These are phyloP conservation scores for Epinotia nisella DNA, from an alignment of 2,888 invertebrate species.

Conservation along the genomic window DNA sequence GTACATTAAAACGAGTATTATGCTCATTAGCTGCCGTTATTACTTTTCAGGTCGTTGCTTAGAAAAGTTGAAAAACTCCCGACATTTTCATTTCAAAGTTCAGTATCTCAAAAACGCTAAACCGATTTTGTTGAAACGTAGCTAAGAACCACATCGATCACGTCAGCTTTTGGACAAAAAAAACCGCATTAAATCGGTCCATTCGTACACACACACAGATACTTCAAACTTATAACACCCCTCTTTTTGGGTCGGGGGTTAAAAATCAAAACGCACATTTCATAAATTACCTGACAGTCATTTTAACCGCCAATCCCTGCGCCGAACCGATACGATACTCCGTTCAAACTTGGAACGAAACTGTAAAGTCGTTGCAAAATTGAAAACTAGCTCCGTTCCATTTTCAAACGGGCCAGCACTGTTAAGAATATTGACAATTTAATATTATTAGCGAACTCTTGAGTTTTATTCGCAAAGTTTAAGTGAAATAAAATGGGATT, in stretches of 20 bases:
- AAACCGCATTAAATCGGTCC: too few relatives aligned
- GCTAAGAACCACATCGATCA: too few relatives aligned
- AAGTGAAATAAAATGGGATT: slow-evolving; percentile 56
- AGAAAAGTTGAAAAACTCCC: too few relatives aligned
- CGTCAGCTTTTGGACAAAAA: too few relatives aligned
- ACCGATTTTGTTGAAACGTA: too few relatives aligned
- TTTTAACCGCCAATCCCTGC: slow-evolving; percentile 18
- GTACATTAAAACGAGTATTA: neutral
- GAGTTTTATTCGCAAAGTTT: slow-evolving; percentile 49
- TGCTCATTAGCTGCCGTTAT: neutral
- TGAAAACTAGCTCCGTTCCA: slow-evolving; percentile 42
- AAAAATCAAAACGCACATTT: too few relatives aligned
- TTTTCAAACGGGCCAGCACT: slow-evolving; percentile 39
- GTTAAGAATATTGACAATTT: slow-evolving; percentile 47
- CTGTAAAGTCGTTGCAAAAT: slow-evolving; percentile 42
- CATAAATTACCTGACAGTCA: slow-evolving; percentile 7
- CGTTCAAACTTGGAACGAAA: slow-evolving; percentile 28
- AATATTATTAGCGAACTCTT: slow-evolving; percentile 41
- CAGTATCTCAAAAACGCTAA: too few relatives aligned
- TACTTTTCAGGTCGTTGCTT: too few relatives aligned
- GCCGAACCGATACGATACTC: slow-evolving; percentile 23
- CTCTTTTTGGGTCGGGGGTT: too few relatives aligned
- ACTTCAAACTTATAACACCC: too few relatives aligned
- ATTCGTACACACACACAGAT: too few relatives aligned
- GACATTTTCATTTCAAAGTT: too few relatives aligned